These are phyloP conservation scores for Takifugu flavidus DNA, from an alignment of 2,113 vertebrate species.

Conservation along the genomic window DNA sequence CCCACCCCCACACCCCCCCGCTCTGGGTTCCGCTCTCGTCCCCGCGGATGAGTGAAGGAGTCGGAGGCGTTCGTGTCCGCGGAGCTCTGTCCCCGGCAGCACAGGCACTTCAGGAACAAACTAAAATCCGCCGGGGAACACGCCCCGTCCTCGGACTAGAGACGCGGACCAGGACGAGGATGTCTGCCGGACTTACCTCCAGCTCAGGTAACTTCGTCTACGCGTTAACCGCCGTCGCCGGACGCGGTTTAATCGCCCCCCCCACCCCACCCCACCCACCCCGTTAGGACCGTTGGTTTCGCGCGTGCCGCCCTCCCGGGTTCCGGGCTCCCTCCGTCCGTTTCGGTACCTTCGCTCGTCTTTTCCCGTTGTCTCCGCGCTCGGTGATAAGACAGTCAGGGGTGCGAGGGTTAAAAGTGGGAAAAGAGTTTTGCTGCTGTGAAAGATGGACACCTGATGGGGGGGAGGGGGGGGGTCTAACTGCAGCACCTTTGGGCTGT, in stretches of 20 bases:
- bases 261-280: too few species aligned
- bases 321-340: neutral
- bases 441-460: too few species aligned
- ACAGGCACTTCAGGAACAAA: too few species aligned
- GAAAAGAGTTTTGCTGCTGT: too few species aligned
- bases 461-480: too few species aligned
- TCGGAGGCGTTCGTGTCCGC: neutral
- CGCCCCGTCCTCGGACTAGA: too few species aligned
- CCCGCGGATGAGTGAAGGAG: constrained; percentile 16
- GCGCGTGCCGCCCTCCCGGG: neutral
- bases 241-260: neutral
- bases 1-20: constrained; percentile 7
- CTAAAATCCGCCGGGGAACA: neutral
- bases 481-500: too few species aligned
- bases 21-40: neutral
- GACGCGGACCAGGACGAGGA: neutral
- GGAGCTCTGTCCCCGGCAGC: neutral
- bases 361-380: too few species aligned
- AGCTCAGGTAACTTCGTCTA: constrained; percentile 27
- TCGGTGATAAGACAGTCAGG: too few species aligned
- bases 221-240: neutral
- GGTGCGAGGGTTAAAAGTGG: too few species aligned
- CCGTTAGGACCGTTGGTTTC: neutral
- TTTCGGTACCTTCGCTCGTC: neutral
- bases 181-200: constrained; percentile 17